Conservation (phyloP, 2,888 invertebrate species). For the Dryobotodes eremita region DNA sequence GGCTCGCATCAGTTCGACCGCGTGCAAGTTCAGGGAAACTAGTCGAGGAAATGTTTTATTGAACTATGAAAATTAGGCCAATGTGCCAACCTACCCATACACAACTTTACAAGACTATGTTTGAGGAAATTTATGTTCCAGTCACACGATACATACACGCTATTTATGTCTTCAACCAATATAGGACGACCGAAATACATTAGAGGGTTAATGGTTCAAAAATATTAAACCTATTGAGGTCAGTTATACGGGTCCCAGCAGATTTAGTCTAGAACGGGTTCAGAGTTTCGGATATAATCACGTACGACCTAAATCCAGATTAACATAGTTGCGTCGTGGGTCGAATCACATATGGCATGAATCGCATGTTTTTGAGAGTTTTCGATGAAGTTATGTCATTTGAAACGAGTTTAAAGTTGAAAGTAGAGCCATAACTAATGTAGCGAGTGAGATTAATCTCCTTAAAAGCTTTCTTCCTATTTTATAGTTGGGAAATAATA, state of each 20-base stretch:
- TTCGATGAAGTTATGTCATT: conserved; percentile 25
- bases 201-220: conserved; percentile 63
- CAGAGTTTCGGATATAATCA: conserved; percentile 77
- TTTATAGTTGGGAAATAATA: background rate
- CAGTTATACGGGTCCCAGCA: conserved; percentile 73
- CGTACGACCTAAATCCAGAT: conserved; percentile 81
- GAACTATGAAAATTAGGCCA: conserved; percentile 82
- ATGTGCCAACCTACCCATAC: conserved; percentile 74
- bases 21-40: conserved; percentile 88
- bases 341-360: conserved; percentile 68
- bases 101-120: conserved; percentile 57
- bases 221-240: conserved; percentile 73
- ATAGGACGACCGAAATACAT: conserved; percentile 62
- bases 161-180: conserved; percentile 70
- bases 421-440: conserved; percentile 1
- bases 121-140: conserved; percentile 67
- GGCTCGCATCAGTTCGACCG: conserved; percentile 74
- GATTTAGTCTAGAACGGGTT: conserved; percentile 75
- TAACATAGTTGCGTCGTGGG: conserved; percentile 73
- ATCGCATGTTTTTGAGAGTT: conserved; percentile 56
- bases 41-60: conserved; percentile 84
- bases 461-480: background rate
- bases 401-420: conserved; percentile 25
- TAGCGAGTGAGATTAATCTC: background rate
- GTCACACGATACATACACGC: conserved; percentile 62